Evolutionary conservation across 2,797 vertebrate species (phyloP), one percentile per base, ranked within the genome.

Genomic region (Catostomus latipinnis): DNA sequence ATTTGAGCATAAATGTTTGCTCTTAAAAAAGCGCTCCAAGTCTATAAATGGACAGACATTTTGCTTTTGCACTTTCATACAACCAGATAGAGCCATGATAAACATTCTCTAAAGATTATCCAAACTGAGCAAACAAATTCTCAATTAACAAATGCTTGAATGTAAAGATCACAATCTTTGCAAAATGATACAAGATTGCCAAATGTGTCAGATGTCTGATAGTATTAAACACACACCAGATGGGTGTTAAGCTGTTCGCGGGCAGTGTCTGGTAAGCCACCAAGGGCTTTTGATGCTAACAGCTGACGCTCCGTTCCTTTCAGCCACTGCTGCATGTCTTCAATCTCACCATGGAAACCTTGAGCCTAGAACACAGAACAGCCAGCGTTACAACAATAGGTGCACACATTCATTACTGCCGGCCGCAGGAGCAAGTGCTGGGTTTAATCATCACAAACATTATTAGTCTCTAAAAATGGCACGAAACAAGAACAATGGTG

Each of bases 291-390:
- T 89, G 98, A 98, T 91, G 97, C 95, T 92, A 97, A 93, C 91
- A 99, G 95, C 88, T 98, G 98, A 94, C 96, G 97, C 87, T 99
- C 98, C 1, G 96, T 98, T 92, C 98, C 97, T 88, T 96, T 97
- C 93, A 99, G 92, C 98, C 98, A 99, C 87, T 97, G 96, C 87
- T 97, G 97, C 94, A 99, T 94, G 92, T 98, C 97, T 94, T 99
- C 98, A 90, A 99, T 96, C 92, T 99, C 98, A 77, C 97, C 96
- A 93, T 99, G 98, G 95, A 99, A 99, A 95, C 98, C 97, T 91
- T 99, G 98, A 87, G 98, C 98, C 98, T 99, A 85, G 88, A 95
- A 93, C 86, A 94, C 91, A 94, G 91, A 89, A 88, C 88, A 90
- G 91, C 82, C 88, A 87, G 88, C 79, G 82, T 93, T 87, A 93